Conservation (phyloP, 2,888 invertebrate species). For the Noctua comes region DNA sequence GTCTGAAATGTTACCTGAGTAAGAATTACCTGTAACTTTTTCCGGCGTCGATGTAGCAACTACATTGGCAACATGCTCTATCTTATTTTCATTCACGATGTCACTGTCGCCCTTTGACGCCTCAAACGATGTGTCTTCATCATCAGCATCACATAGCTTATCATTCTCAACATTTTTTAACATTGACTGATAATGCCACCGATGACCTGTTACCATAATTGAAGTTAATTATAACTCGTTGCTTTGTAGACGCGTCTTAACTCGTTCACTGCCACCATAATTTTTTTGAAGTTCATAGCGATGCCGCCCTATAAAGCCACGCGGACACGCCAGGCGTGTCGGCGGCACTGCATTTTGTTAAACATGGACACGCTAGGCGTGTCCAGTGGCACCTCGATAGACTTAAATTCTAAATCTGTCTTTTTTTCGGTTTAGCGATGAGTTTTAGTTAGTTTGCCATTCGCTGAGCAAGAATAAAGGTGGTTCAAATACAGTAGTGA, state of each 20-base stretch:
- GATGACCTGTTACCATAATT: slow-evolving; percentile 71
- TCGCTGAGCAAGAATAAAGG: too few species aligned
- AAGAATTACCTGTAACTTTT: slow-evolving; percentile 73
- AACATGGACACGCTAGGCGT: too few species aligned
- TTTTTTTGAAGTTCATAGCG: too few species aligned
- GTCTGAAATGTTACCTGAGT: slow-evolving; percentile 60
- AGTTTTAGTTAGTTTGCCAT: too few species aligned
- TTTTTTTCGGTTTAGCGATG: too few species aligned
- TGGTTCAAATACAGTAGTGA: too few species aligned
- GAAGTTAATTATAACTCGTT: slow-evolving; percentile 9
- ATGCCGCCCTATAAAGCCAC: too few species aligned
- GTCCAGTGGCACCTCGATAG: too few species aligned
- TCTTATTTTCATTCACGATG: slow-evolving; percentile 71
- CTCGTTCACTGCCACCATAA: too few species aligned
- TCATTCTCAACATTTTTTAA: slow-evolving; percentile 71
- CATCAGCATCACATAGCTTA: slow-evolving; percentile 65
- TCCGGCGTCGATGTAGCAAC: slow-evolving; percentile 84
- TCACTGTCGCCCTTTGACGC: slow-evolving; percentile 72
- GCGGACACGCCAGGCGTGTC: too few species aligned
- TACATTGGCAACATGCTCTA: slow-evolving; percentile 69
- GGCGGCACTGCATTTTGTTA: too few species aligned
- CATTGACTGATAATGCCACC: slow-evolving; percentile 76
- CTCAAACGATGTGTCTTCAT: slow-evolving; percentile 69
- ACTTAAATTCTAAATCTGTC: too few species aligned
- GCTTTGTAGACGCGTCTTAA: slow-evolving; percentile 1